Percentiles rank a stretch among this genome's conserved stretches.
Conservation (phyloP, 2,113 vertebrate genomes). For the Gymnocephalus cernua region DNA sequence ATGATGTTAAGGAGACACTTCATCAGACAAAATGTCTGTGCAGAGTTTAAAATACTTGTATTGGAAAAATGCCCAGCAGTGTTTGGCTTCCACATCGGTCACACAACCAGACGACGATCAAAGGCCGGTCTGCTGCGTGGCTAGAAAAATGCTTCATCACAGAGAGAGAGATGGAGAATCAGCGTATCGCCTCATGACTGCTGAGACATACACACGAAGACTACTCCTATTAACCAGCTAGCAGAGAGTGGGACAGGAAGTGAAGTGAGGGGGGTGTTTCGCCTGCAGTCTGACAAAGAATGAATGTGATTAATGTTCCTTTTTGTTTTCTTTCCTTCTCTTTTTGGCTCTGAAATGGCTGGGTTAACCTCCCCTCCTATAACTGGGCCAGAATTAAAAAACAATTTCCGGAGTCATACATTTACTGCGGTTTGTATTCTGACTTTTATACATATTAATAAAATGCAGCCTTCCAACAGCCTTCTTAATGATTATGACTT, state of each 20-base stretch:
- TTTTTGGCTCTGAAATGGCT: slow-evolving; percentile 45
- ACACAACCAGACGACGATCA: slow-evolving; percentile 30
- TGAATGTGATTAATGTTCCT: slow-evolving; percentile 65
- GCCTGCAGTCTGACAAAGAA: slow-evolving; percentile 36
- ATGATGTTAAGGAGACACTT: not conserved
- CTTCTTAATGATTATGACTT: not conserved
- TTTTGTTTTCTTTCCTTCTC: slow-evolving; percentile 41
- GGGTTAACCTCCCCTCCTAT: slow-evolving; percentile 31
- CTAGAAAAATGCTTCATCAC: slow-evolving; percentile 13
- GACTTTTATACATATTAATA: not conserved
- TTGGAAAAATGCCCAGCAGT: slow-evolving; percentile 24
- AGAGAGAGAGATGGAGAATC: slow-evolving; percentile 39
- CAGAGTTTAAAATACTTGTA: slow-evolving; percentile 3
- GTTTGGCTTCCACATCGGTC: slow-evolving; percentile 39
- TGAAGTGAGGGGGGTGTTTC: slow-evolving; percentile 37
- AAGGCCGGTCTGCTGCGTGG: slow-evolving; percentile 20
- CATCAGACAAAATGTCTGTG: not conserved
- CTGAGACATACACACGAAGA: slow-evolving; percentile 8
- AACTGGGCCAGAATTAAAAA: slow-evolving; percentile 33
- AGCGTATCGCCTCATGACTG: slow-evolving; percentile 14
- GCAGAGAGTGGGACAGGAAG: slow-evolving; percentile 50
- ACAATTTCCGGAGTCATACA: slow-evolving; percentile 5
- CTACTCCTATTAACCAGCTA: slow-evolving; percentile 21
- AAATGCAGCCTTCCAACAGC: not conserved
- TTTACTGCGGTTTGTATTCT: not conserved